Conservation (phyloP, 35 echinoderm and acorn worm genomes). For the Apostichopus japonicus region DNA sequence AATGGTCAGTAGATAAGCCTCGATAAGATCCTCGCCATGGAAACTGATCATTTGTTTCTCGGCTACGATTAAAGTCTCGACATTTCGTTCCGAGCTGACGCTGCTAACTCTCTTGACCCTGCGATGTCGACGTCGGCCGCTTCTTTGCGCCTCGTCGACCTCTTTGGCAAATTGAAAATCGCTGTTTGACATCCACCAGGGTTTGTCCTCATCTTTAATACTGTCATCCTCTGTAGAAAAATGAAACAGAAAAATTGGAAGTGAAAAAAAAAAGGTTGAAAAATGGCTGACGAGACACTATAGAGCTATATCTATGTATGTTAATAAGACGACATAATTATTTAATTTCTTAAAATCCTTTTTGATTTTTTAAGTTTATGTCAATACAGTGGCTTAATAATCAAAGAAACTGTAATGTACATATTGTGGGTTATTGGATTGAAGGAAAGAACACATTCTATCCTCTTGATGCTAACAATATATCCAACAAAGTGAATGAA, state of each 20-base stretch:
- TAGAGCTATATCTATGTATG: too few relatives aligned
- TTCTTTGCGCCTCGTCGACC: constrained; percentile 55
- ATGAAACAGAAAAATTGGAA: not conserved
- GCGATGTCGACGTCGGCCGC: constrained; percentile 31
- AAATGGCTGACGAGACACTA: too few relatives aligned
- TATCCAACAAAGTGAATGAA: too few relatives aligned
- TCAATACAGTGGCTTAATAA: too few relatives aligned
- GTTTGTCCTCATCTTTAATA: constrained; percentile 43
- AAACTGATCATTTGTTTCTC: constrained; percentile 92
- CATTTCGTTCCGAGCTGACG: constrained; percentile 79
- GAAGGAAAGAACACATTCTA: too few relatives aligned
- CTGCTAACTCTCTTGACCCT: constrained; percentile 64
- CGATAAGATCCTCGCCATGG: constrained; percentile 75
- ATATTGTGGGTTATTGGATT: too few relatives aligned
- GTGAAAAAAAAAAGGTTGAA: not conserved
- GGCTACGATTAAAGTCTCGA: constrained; percentile 89
- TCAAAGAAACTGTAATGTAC: too few relatives aligned
- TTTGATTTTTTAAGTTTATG: too few relatives aligned
- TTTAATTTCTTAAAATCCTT: too few relatives aligned
- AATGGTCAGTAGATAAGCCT: constrained; percentile 93
- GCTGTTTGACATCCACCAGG: constrained; percentile 79
- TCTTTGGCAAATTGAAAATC: constrained; percentile 80
- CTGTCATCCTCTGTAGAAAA: constrained; percentile 51
- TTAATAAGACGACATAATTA: too few relatives aligned
- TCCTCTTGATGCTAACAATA: too few relatives aligned